These are phyloP conservation scores for Molanna angustata DNA, from an alignment of 2,888 invertebrate species.

Conservation along the genomic window DNA sequence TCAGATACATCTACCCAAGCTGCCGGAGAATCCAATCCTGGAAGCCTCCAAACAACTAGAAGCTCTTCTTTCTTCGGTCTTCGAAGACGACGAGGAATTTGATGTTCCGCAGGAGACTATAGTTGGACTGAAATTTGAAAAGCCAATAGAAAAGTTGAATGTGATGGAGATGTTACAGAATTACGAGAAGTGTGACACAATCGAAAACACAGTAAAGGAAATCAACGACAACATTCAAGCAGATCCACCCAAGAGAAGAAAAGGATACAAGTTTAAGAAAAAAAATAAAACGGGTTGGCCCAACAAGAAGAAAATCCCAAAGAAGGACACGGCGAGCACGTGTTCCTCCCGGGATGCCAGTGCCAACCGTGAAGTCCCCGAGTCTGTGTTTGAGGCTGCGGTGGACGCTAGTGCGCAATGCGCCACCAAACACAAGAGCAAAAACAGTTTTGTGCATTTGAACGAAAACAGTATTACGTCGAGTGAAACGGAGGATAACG, in stretches of 20 bases:
- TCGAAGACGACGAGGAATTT: conserved; percentile 48
- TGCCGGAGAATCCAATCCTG: conserved; percentile 23
- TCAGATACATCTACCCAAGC: conserved; percentile 32
- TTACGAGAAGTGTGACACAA: conserved; percentile 47
- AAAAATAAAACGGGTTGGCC: conserved; percentile 85
- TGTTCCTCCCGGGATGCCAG: conserved; percentile 32
- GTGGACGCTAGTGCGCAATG: conserved; percentile 13
- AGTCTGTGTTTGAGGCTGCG: conserved; percentile 2
- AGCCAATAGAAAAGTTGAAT: conserved; percentile 46
- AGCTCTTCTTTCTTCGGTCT: conserved; percentile 49
- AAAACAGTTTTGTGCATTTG: conserved; percentile 6
- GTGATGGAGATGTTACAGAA: conserved; percentile 48
- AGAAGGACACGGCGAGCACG: conserved; percentile 39
- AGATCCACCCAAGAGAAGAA: conserved; percentile 38
- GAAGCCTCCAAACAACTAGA: conserved; percentile 41
- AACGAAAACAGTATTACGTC: conserved; percentile 36
- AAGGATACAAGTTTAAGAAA: conserved; percentile 60
- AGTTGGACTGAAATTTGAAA: conserved; percentile 41
- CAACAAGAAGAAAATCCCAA: conserved; percentile 45
- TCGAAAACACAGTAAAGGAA: conserved; percentile 45
- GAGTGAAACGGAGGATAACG: conserved; percentile 21
- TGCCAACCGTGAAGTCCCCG: conserved; percentile 36
- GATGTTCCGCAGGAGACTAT: conserved; percentile 49
- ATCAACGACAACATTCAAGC: conserved; percentile 37
- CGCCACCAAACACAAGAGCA: not conserved